These are phyloP conservation scores for Emydocephalus ijimae DNA, from an alignment of 2,113 vertebrate genomes.

Conservation along the genomic window DNA sequence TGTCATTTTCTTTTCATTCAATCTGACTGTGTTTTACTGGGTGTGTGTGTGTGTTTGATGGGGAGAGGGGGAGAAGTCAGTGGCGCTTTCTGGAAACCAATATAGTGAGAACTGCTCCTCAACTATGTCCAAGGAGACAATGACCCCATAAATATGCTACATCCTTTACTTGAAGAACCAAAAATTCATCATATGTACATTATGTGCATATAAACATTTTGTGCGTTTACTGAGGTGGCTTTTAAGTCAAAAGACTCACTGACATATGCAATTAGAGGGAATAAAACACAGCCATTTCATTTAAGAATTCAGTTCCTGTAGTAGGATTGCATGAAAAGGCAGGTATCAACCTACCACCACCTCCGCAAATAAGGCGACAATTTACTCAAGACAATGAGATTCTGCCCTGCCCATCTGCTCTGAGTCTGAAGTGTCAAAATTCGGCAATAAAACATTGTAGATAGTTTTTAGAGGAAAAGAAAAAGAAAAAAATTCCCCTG, in stretches of 20 bases:
- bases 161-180: not conserved
- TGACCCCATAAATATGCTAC: accelerated
- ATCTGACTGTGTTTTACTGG: not conserved
- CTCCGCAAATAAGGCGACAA: slow-evolving; percentile 69
- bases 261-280: not conserved
- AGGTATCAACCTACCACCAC: slow-evolving; percentile 81
- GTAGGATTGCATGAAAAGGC: slow-evolving; percentile 52
- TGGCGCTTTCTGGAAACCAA: not conserved
- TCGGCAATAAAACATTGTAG: slow-evolving; percentile 73
- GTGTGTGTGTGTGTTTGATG: not conserved
- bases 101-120: not conserved
- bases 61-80: not conserved
- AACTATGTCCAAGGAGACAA: not conserved
- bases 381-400: slow-evolving; percentile 59
- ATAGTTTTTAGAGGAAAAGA: slow-evolving; percentile 62
- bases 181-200: not conserved
- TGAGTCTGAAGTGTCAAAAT: slow-evolving; percentile 82
- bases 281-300: not conserved
- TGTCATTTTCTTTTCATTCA: not conserved
- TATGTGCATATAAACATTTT: not conserved
- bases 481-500: slow-evolving; percentile 24
- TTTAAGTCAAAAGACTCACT: not conserved
- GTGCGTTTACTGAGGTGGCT: too few relatives aligned
- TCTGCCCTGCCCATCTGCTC: slow-evolving; percentile 89
- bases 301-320: not conserved